A percentile compares a stretch with the other conserved stretches of the same genome.
These are phyloP conservation scores for Plotosus lineatus DNA, from an alignment of 2,113 vertebrate species.

Conservation along the genomic window DNA sequence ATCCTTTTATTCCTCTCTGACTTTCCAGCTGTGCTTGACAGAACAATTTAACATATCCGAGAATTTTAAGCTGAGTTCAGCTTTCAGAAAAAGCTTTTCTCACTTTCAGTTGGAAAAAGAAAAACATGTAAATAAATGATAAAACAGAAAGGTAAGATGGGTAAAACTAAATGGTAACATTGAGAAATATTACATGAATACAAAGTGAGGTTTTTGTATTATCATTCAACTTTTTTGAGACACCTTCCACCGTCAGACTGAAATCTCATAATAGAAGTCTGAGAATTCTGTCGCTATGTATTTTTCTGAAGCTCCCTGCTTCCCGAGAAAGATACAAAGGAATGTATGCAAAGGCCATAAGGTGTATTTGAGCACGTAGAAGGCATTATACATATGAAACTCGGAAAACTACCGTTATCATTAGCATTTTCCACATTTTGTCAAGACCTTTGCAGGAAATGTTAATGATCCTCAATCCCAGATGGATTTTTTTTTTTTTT, in stretches of 20 bases:
- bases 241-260: neutral
- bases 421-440: neutral
- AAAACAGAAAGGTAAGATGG: neutral
- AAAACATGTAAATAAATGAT: neutral
- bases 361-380: neutral
- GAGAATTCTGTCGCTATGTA: neutral
- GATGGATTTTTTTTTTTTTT: neutral
- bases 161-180: neutral
- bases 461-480: neutral
- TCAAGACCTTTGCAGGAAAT: constrained; percentile 12
- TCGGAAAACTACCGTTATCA: neutral
- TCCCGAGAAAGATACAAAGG: neutral
- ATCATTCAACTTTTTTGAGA: neutral
- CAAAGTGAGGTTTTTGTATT: neutral
- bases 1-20: neutral
- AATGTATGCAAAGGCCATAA: neutral
- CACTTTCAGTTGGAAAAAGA: neutral
- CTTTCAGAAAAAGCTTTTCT: neutral
- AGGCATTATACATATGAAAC: neutral
- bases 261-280: neutral
- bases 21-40: neutral
- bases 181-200: neutral
- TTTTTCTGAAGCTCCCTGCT: neutral
- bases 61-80: neutral
- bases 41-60: neutral